Conservation (phyloP, 2,113 vertebrate species). For the Eolophus roseicapilla region DNA sequence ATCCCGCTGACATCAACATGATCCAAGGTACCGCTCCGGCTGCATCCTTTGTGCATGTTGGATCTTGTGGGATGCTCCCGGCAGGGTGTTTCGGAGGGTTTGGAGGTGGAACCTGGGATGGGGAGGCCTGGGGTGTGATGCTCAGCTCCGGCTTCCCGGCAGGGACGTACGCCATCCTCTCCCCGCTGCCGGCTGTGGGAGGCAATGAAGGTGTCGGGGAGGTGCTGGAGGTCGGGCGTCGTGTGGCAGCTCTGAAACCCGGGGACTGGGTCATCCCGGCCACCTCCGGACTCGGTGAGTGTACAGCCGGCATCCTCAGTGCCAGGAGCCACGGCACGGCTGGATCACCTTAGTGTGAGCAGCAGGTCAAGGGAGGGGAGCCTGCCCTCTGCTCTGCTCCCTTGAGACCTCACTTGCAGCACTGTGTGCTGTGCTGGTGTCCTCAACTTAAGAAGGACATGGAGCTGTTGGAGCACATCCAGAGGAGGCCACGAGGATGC, state of each 20-base stretch:
- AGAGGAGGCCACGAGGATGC: too few relatives aligned
- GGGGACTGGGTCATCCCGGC: slow-evolving; percentile 91
- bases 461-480: too few relatives aligned
- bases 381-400: background rate
- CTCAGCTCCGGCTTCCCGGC: background rate
- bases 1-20: slow-evolving; percentile 96
- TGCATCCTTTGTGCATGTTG: accelerated
- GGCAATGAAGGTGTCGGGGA: slow-evolving; percentile 92
- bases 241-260: slow-evolving; percentile 74
- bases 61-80: background rate
- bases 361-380: background rate
- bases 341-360: too few relatives aligned
- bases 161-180: slow-evolving; percentile 89
- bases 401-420: too few relatives aligned
- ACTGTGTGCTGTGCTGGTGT: too few relatives aligned
- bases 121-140: accelerated
- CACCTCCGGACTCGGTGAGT: slow-evolving; percentile 82
- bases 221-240: slow-evolving; percentile 83
- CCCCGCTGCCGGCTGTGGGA: slow-evolving; percentile 85
- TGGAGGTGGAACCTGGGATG: background rate
- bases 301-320: accelerated
- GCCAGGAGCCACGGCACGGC: background rate
- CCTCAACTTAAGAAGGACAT: too few relatives aligned
- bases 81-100: background rate
- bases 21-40: slow-evolving; percentile 84